Evolutionary conservation across 2,888 invertebrate species (phyloP).

Genomic region (Stegana nigrithorax): DNA sequence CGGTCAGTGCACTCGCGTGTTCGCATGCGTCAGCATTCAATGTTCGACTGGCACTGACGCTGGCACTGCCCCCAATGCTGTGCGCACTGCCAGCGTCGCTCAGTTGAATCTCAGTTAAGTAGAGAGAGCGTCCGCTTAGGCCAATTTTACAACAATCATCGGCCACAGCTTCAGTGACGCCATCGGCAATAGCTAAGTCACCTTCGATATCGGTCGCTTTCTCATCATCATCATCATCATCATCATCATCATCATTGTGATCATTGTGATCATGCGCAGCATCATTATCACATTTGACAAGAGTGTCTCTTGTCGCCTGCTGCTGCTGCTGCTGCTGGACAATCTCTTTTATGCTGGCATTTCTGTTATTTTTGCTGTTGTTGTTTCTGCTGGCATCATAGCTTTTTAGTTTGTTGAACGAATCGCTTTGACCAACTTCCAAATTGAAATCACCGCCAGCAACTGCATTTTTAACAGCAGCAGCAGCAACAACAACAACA

Average conservation of each 20-base stretch:
- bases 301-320: conserved; percentile 36
- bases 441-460: conserved; percentile 12
- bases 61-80: conserved; percentile 21
- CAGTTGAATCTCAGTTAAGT: neutral
- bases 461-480: conserved; percentile 12
- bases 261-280: too few relatives aligned
- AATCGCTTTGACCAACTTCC: conserved; percentile 43
- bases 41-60: conserved; percentile 41
- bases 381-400: conserved; percentile 21
- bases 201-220: conserved; percentile 15
- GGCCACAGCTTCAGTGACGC: conserved; percentile 4
- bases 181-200: conserved; percentile 23
- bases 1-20: conserved; percentile 60
- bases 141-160: conserved; percentile 5
- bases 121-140: neutral
- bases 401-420: conserved; percentile 24
- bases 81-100: conserved; percentile 1
- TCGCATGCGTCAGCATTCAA: conserved; percentile 50
- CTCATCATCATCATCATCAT: conserved; percentile 41
- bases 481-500: neutral
- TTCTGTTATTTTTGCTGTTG: conserved; percentile 24
- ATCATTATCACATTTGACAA: conserved; percentile 20
- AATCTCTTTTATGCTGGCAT: too few relatives aligned
- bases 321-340: conserved; percentile 35
- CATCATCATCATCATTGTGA: conserved; percentile 32